Percentiles rank a stretch among this genome's conserved stretches.
Conservation (phyloP, 1,140 invertebrate species). For the Drosophila nigromelanica region DNA sequence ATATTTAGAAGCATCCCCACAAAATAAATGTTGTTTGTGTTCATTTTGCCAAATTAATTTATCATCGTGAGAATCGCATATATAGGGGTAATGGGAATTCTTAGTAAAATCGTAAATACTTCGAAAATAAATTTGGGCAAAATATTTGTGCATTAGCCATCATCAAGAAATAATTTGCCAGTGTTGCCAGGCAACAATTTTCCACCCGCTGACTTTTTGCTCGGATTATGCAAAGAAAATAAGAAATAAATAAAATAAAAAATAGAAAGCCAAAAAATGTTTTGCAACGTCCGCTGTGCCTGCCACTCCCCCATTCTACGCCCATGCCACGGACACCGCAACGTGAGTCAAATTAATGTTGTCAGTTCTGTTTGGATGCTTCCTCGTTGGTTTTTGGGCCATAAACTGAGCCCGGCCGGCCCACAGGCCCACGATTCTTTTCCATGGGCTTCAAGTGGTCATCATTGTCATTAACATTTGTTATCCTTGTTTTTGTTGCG, state of each 20-base stretch:
- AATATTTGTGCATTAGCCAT: neutral
- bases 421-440: neutral
- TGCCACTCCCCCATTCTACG: neutral
- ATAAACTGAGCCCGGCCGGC: slow-evolving; percentile 7
- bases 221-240: neutral
- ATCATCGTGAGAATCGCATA: neutral
- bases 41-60: too few species aligned
- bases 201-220: neutral
- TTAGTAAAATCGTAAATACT: neutral
- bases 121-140: neutral
- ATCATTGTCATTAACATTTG: slow-evolving; percentile 22
- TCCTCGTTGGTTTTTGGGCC: slow-evolving; percentile 4
- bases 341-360: slow-evolving; percentile 64
- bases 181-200: neutral
- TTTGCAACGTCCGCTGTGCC: neutral
- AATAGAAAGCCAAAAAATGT: neutral
- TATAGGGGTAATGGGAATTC: neutral
- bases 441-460: slow-evolving; percentile 45
- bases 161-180: slow-evolving; percentile 2
- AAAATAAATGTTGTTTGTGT: too few species aligned
- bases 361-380: slow-evolving; percentile 45
- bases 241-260: neutral
- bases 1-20: too few species aligned
- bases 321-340: slow-evolving; percentile 29
- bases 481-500: slow-evolving; percentile 6